phyloP scores from a whole-genome alignment of 2,797 vertebrate species.

The Sebastes glaucus region DNA sequence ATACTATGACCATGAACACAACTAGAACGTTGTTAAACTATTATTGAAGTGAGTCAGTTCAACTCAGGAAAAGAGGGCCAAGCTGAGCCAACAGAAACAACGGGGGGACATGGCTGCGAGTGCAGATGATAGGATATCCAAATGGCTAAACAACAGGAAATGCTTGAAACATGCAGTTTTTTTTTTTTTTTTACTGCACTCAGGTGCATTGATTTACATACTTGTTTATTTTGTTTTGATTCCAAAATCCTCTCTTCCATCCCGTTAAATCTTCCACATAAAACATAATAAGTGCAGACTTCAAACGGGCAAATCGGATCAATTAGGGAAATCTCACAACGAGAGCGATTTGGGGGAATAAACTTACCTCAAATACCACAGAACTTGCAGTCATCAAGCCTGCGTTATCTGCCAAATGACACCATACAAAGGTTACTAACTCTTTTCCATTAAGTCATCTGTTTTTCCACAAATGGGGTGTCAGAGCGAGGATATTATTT shows the following conservation, averaged over 20 bases:
- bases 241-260: constrained; percentile 64
- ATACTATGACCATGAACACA: background rate
- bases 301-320: constrained; percentile 72
- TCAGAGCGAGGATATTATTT: constrained; percentile 40
- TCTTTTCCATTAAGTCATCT: constrained; percentile 78
- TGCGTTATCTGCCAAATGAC: constrained; percentile 68
- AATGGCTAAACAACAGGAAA: constrained; percentile 71
- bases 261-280: constrained; percentile 74
- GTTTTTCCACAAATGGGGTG: constrained; percentile 52
- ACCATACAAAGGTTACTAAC: constrained; percentile 48
- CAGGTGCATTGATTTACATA: constrained; percentile 81
- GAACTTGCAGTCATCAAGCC: constrained; percentile 45
- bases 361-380: constrained; percentile 50
- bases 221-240: constrained; percentile 73
- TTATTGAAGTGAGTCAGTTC: constrained; percentile 12
- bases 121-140: constrained; percentile 51
- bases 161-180: constrained; percentile 49
- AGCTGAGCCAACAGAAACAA: constrained; percentile 56
- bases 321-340: constrained; percentile 70
- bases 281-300: constrained; percentile 77
- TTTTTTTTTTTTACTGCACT: constrained; percentile 74
- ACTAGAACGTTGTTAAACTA: background rate
- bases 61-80: constrained; percentile 13
- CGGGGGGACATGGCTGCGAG: constrained; percentile 5
- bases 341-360: constrained; percentile 53